Percentiles rank a stretch among this genome's conserved stretches.
Conservation (phyloP, 92 coral and sea anemone species). For the Heteractis magnifica region DNA sequence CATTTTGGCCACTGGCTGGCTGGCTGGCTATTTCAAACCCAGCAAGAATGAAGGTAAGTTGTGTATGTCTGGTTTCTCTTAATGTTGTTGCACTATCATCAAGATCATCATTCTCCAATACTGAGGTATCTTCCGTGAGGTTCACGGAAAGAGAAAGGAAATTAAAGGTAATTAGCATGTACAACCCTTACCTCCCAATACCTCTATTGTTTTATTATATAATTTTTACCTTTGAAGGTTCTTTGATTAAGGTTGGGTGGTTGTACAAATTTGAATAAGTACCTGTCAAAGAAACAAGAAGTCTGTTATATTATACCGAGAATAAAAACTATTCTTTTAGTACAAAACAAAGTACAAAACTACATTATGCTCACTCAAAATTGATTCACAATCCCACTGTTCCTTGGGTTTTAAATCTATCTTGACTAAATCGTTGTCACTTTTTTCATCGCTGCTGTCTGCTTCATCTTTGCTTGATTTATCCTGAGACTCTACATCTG, state of each 20-base stretch:
- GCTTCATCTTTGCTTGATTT: conserved; percentile 10
- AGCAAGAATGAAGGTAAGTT: background rate
- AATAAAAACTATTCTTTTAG: background rate
- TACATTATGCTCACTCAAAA: conserved; percentile 67
- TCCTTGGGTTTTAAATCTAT: conserved; percentile 68
- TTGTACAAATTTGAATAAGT: conserved; percentile 92
- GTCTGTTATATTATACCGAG: too few relatives aligned
- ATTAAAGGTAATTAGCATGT: too few relatives aligned
- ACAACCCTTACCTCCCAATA: too few relatives aligned
- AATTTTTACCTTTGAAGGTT: conserved; percentile 77
- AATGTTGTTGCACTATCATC: too few relatives aligned
- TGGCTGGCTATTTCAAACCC: background rate
- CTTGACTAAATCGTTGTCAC: conserved; percentile 59
- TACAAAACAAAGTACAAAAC: background rate
- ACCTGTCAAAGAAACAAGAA: conserved; percentile 42
- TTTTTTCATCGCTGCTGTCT: conserved; percentile 47
- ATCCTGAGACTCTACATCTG: conserved; percentile 18
- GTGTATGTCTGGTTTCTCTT: too few relatives aligned
- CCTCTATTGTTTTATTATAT: background rate
- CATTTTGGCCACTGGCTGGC: background rate
- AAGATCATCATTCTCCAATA: too few relatives aligned
- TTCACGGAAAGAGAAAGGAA: too few relatives aligned
- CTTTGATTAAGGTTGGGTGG: conserved; percentile 90
- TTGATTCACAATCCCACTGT: conserved; percentile 98
- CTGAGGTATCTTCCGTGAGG: too few relatives aligned